phyloP scores from a whole-genome alignment of 1,140 invertebrate species.

The Trichonephila clavipes region DNA sequence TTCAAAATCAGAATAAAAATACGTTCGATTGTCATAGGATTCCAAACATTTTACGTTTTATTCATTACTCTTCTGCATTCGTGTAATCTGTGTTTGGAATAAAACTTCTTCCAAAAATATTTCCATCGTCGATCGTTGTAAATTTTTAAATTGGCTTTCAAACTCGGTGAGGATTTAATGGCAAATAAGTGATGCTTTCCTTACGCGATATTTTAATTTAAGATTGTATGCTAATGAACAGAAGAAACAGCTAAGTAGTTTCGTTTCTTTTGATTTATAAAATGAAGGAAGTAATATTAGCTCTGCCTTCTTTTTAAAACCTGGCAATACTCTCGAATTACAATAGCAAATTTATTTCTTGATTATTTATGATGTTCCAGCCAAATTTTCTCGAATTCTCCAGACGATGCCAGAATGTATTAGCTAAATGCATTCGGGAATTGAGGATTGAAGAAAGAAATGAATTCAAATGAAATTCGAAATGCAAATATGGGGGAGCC shows the following conservation, averaged over 20 bases:
- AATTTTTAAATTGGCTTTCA: neutral
- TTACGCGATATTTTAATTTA: neutral
- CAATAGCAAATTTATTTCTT: slow-evolving; percentile 35
- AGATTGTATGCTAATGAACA: neutral
- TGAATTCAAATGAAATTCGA: slow-evolving; percentile 17
- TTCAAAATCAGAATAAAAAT: too few species aligned
- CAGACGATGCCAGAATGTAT: slow-evolving; percentile 13
- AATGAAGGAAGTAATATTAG: neutral
- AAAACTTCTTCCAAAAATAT: neutral
- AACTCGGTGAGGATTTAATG: neutral
- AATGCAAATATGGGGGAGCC: neutral
- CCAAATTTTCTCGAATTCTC: neutral
- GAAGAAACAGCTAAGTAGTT: neutral
- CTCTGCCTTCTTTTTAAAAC: neutral
- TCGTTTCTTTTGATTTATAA: slow-evolving; percentile 10
- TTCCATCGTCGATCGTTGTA: neutral
- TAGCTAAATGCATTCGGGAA: slow-evolving; percentile 24
- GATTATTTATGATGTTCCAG: slow-evolving; percentile 32
- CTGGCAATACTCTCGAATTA: neutral
- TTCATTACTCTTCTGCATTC: neutral
- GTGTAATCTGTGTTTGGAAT: neutral
- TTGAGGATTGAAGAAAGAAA: slow-evolving; percentile 19
- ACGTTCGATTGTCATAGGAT: neutral
- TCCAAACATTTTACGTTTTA: neutral
- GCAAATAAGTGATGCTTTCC: neutral